A percentile compares a stretch with the other conserved stretches of the same genome.
These are phyloP conservation scores for Casuarius casuarius DNA, from an alignment of 2,113 vertebrate species.

Conservation along the genomic window DNA sequence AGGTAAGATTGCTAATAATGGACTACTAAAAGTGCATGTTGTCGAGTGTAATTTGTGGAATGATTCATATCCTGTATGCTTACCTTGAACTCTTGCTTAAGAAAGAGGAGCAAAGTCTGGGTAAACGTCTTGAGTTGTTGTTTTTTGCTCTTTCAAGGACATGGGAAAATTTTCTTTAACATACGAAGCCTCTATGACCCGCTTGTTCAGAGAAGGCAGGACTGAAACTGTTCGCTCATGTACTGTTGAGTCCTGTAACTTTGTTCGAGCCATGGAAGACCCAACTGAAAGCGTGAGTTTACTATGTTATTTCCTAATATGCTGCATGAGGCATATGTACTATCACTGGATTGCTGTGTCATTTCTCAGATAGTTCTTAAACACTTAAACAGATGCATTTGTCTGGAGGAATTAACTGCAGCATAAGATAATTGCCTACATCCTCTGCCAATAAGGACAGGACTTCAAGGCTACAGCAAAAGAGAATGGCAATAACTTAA, in stretches of 20 bases:
- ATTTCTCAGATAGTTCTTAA: not conserved
- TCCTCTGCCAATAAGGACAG: not conserved
- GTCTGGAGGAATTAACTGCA: not conserved
- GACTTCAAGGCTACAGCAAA: not conserved
- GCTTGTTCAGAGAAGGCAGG: slow-evolving; percentile 94
- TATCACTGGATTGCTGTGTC: fast-evolving
- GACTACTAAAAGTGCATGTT: not conserved
- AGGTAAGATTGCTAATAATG: not conserved
- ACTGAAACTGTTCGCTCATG: slow-evolving; percentile 97
- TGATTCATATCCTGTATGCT: not conserved
- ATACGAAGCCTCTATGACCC: slow-evolving; percentile 97
- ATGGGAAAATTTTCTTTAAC: slow-evolving; percentile 96
- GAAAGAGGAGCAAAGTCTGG: not conserved
- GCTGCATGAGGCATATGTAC: not conserved
- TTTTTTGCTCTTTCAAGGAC: slow-evolving; percentile 78
- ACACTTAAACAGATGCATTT: not conserved
- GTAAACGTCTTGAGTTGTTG: not conserved
- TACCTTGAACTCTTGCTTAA: not conserved
- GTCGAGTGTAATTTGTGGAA: not conserved
- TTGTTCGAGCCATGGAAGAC: slow-evolving; percentile 88
- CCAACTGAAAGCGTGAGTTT: slow-evolving; percentile 81
- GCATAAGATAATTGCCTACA: not conserved
- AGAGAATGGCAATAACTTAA: not conserved
- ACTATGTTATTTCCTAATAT: not conserved
- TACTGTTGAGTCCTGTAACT: slow-evolving; percentile 84